Evolutionary conservation across 2,888 invertebrate species (phyloP).

Genomic region (Phytoseiulus persimilis): DNA sequence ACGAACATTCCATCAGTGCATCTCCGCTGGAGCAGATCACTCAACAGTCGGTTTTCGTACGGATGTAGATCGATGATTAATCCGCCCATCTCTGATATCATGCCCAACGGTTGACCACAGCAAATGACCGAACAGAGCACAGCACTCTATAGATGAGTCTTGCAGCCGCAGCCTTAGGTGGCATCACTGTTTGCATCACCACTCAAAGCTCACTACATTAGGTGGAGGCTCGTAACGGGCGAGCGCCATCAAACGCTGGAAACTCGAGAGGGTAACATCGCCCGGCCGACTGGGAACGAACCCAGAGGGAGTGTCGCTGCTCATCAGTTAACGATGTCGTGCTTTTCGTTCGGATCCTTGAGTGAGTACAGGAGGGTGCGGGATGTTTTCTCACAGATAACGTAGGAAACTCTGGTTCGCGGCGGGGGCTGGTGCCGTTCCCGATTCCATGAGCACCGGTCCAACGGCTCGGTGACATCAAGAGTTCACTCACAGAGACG

Average conservation of each 20-base stretch:
- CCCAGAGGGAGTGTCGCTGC: background rate
- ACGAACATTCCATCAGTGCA: background rate
- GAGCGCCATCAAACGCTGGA: background rate
- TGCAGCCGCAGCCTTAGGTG: background rate
- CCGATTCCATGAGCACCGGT: too few species aligned
- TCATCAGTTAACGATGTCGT: background rate
- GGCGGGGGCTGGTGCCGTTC: background rate
- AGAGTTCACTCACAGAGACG: too few species aligned
- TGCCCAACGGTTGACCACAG: background rate
- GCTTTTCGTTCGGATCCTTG: background rate
- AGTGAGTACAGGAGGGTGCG: background rate
- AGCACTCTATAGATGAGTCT: background rate
- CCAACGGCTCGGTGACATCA: too few species aligned
- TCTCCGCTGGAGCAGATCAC: background rate
- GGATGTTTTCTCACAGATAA: background rate
- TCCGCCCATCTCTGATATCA: background rate
- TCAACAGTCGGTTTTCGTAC: background rate
- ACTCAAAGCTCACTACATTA: background rate
- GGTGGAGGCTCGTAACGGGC: background rate
- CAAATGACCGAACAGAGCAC: background rate
- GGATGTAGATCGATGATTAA: background rate
- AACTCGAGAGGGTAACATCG: background rate
- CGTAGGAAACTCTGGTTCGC: background rate
- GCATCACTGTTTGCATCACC: background rate
- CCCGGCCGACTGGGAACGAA: background rate